Conservation (phyloP, 2,888 invertebrate species). For the Euproctis similis region DNA sequence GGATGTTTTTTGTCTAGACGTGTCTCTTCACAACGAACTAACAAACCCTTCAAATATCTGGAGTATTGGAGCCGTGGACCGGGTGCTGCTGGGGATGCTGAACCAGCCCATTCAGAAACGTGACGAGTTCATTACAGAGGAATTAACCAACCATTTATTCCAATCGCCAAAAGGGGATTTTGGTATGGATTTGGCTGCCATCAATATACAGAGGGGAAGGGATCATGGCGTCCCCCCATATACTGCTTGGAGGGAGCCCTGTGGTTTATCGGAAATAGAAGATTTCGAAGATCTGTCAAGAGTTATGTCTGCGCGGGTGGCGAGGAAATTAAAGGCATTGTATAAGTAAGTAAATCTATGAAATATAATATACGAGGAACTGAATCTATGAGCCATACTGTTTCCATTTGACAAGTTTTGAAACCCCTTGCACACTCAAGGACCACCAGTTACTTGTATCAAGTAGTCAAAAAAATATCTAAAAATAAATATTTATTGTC, state of each 20-base stretch:
- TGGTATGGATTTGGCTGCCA: constrained; percentile 90
- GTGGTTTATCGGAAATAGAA: constrained; percentile 80
- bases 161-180: constrained; percentile 82
- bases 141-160: constrained; percentile 89
- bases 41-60: constrained; percentile 82
- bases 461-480: too few relatives aligned
- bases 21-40: constrained; percentile 86
- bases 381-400: too few relatives aligned
- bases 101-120: constrained; percentile 86
- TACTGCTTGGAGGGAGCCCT: constrained; percentile 86
- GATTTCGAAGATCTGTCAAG: constrained; percentile 82
- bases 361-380: too few relatives aligned
- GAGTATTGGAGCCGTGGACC: constrained; percentile 86
- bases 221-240: constrained; percentile 91
- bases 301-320: constrained; percentile 79
- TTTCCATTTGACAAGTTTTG: too few relatives aligned
- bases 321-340: constrained; percentile 76
- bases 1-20: constrained; percentile 76
- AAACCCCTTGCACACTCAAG: too few relatives aligned
- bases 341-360: constrained; percentile 60
- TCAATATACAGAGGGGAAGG: constrained; percentile 89
- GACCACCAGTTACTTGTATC: too few relatives aligned
- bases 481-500: not conserved
- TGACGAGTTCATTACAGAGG: constrained; percentile 87
- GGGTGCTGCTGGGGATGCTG: constrained; percentile 84